These are phyloP conservation scores for Microplitis demolitor DNA, from an alignment of 1,140 invertebrate genomes.

Conservation along the genomic window DNA sequence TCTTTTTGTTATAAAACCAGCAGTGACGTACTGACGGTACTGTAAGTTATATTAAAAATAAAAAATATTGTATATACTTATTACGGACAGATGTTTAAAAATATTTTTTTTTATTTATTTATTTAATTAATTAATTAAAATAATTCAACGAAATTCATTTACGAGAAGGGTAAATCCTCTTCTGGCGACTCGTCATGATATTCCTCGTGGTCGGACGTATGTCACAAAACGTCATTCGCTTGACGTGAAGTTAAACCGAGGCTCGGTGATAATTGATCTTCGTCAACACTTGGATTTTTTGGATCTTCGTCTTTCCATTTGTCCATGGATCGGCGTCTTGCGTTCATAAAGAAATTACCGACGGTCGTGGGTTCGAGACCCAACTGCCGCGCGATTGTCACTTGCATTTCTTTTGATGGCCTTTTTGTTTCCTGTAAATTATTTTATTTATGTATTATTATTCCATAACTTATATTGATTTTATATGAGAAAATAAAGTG, in stretches of 20 bases:
- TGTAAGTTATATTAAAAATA: too few species aligned
- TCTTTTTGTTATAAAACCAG: too few species aligned
- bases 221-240: slow-evolving; percentile 61
- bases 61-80: neutral
- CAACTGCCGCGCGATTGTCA: slow-evolving; percentile 96
- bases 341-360: slow-evolving; percentile 99
- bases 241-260: slow-evolving; percentile 59
- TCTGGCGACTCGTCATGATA: slow-evolving; percentile 60
- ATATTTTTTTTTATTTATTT: neutral
- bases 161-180: slow-evolving; percentile 59
- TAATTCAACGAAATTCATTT: slow-evolving; percentile 37
- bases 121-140: slow-evolving; percentile 5
- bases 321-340: slow-evolving; percentile 94
- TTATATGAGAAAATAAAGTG: too few species aligned
- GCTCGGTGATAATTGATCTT: slow-evolving; percentile 58
- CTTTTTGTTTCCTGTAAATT: slow-evolving; percentile 92
- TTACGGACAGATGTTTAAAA: neutral
- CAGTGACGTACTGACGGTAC: too few species aligned
- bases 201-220: slow-evolving; percentile 63
- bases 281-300: slow-evolving; percentile 58
- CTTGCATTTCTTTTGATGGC: slow-evolving; percentile 99
- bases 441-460: slow-evolving; percentile 35
- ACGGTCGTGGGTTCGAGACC: slow-evolving; percentile 98
- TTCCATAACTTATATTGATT: neutral
- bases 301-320: slow-evolving; percentile 96